Base-by-base conservation (phyloP, 2,888 invertebrate genomes). In the Cerceris ruficornis region DNA sequence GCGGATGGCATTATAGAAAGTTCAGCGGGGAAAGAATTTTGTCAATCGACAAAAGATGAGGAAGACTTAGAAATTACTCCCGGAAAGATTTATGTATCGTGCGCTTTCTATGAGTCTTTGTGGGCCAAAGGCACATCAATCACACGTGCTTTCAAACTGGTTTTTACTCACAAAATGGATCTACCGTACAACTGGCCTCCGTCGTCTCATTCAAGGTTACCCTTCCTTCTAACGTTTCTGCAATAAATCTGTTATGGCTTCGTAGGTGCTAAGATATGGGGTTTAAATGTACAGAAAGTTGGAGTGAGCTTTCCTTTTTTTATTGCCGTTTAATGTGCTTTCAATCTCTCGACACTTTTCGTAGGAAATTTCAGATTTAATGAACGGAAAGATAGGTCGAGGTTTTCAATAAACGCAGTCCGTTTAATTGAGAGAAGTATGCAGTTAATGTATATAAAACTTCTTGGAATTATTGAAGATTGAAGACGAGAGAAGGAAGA, bases 11-110 rank as follows among this genome's bases (percentile, higher is more conserved):
- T 8, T 11, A 46, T 11, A 11, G 28, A 59, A 39, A 50, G 14
- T 43, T 43, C 13, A 13, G 7, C 42, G 41, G 17, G 46, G 59
- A 17, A 57, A 55, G 60, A 61, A 68, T 76, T 64, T 64, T 39
- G 13, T 69, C 46, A 41, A 60, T 69, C 50, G n/a, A 14, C 49
- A 15, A 11, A 61, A 49, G 15, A 52, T 50, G 49, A 70, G 15
- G 60, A 41, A 49, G 43, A 42, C 43, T 41, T 42, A 41, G 59
- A 76, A 75, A 75, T 70, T 75, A 28, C 52, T 15, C 28, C 55
- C n/a, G 11, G 39, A 58, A 75, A 55, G 77, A 77, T 75, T 75
- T 68, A 75, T 69, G 71, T 42, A 39, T 59, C 59, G 52, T 52
- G 50, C 41, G 28, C 14, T 73, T 64, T 55, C 42, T 58, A 15